phyloP scores from a whole-genome alignment of 92 coral and sea anemone species.

The Montipora capitata region DNA sequence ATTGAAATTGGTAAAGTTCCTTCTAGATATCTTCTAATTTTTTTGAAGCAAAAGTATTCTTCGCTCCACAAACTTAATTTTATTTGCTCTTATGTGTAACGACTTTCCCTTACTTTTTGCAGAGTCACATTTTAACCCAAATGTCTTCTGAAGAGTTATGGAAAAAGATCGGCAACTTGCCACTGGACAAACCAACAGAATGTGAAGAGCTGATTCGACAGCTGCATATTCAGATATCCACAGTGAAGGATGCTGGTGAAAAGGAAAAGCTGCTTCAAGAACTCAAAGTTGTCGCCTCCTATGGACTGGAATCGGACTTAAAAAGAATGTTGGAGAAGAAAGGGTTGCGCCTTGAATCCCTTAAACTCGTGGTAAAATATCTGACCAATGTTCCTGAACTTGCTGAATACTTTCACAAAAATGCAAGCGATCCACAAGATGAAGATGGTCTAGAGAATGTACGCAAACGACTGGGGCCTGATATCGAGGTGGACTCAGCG shows the following conservation, averaged over 20 bases:
- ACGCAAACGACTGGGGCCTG: conserved; percentile 35
- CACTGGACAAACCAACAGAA: not conserved
- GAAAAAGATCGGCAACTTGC: not conserved
- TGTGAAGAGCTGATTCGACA: not conserved
- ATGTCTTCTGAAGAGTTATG: not conserved
- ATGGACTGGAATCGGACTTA: conserved; percentile 35
- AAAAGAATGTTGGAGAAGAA: conserved; percentile 39
- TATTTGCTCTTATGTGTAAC: too few species aligned
- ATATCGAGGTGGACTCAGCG: conserved; percentile 44
- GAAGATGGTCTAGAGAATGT: conserved; percentile 30
- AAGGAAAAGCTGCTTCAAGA: not conserved
- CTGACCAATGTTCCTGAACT: conserved; percentile 38
- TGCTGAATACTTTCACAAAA: conserved; percentile 25
- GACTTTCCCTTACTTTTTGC: too few species aligned
- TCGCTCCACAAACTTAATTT: too few species aligned
- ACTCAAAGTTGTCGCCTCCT: not conserved
- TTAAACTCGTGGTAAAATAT: conserved; percentile 46
- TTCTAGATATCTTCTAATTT: too few species aligned
- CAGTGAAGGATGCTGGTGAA: not conserved
- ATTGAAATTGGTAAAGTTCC: too few species aligned
- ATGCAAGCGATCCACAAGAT: not conserved
- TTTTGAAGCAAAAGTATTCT: too few species aligned
- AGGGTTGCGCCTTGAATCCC: conserved; percentile 47
- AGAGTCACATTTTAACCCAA: not conserved
- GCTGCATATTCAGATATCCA: not conserved